Conservation (phyloP, 1,140 invertebrate species). For the Cyrtorhinus lividipennis region DNA sequence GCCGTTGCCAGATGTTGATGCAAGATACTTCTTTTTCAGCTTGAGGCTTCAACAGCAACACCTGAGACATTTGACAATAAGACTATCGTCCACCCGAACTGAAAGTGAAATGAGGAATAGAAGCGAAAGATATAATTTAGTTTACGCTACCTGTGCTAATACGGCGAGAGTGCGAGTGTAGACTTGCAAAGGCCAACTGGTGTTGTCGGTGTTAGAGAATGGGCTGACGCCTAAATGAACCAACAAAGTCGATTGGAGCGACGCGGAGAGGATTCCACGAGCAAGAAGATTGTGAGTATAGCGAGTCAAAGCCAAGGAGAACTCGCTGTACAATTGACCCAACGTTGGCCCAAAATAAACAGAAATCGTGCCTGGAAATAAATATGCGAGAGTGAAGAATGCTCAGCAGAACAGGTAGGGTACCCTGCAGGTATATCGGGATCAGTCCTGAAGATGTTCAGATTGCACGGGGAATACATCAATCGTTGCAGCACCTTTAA, state of each 20-base stretch:
- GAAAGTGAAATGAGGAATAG: background rate
- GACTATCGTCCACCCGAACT: slow-evolving; percentile 7
- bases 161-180: slow-evolving; percentile 73
- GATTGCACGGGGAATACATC: no score
- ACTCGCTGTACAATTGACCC: slow-evolving; percentile 57
- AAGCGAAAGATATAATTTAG: no score
- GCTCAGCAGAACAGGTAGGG: no score
- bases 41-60: slow-evolving; percentile 62
- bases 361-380: slow-evolving; percentile 53
- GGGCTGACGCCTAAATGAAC: slow-evolving; percentile 62
- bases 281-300: slow-evolving; percentile 75
- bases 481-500: no score
- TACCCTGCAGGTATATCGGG: no score
- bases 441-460: no score
- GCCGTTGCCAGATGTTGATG: slow-evolving; percentile 76
- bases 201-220: slow-evolving; percentile 36
- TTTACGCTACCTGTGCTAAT: slow-evolving; percentile 50
- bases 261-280: slow-evolving; percentile 46
- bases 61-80: slow-evolving; percentile 38
- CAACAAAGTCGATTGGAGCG: slow-evolving; percentile 54
- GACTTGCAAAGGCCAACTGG: slow-evolving; percentile 63
- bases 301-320: slow-evolving; percentile 59
- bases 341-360: slow-evolving; percentile 52
- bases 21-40: slow-evolving; percentile 76
- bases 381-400: slow-evolving; percentile 23